Evolutionary conservation across 2,888 invertebrate species (phyloP).

Genomic region (Mythimna albipuncta): DNA sequence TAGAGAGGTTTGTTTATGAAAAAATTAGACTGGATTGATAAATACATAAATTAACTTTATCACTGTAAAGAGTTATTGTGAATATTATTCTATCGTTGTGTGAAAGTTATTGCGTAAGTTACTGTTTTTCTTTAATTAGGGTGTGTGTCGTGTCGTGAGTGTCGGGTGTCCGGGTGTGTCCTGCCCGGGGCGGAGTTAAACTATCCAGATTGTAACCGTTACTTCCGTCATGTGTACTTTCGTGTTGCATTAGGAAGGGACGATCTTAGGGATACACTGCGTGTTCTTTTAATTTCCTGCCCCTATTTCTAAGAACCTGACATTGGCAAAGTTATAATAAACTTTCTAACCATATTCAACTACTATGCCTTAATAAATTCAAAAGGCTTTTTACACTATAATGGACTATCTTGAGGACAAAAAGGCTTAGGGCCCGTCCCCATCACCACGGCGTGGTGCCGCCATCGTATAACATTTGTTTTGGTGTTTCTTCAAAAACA

Average conservation of each 20-base stretch:
- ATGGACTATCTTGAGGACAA: too few relatives aligned
- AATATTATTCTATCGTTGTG: conserved; percentile 41
- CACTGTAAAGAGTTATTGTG: conserved; percentile 49
- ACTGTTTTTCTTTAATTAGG: conserved; percentile 75
- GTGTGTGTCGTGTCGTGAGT: conserved; percentile 43
- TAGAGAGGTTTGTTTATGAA: conserved; percentile 1
- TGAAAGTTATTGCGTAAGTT: conserved; percentile 37
- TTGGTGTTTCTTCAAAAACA: too few relatives aligned
- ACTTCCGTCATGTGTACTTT: conserved; percentile 45
- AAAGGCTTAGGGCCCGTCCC: too few relatives aligned
- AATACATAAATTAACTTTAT: conserved; percentile 40
- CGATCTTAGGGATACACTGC: conserved; percentile 19
- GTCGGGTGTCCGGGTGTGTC: not conserved
- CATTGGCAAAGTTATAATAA: not conserved
- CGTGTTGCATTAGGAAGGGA: conserved; percentile 55
- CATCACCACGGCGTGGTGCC: too few relatives aligned
- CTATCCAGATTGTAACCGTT: conserved; percentile 38
- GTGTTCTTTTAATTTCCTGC: conserved; percentile 25
- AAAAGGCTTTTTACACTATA: too few relatives aligned
- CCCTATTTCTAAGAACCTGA: not conserved
- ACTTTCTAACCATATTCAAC: too few relatives aligned
- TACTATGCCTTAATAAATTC: too few relatives aligned
- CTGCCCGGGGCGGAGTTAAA: conserved; percentile 13
- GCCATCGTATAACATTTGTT: too few relatives aligned
- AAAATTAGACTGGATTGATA: conserved; percentile 32